Evolutionary conservation across 2,113 vertebrate genomes (phyloP), one percentile per base, ranked within the genome.

Genomic region (Paramisgurnus dabryanus): DNA sequence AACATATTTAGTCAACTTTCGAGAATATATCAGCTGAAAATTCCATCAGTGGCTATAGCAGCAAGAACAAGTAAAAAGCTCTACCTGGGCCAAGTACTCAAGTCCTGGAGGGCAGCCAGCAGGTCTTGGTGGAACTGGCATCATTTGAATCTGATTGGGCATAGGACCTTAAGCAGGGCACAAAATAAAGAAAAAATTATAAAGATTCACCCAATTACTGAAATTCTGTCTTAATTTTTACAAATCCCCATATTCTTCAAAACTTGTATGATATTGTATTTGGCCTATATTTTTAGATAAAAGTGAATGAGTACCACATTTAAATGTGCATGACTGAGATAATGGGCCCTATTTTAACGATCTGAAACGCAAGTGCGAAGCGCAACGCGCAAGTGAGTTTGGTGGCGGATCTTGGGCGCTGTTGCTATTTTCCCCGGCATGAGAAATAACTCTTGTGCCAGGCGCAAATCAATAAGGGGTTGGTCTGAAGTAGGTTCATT

Each of bases 21-120:
- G 4, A 75, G 6, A 61, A 75, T 45, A 82, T 76, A 58, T 7
- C 1, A 78, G 17, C 6, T 6, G 4, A 6, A 5, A 34, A 18
- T 78, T 81, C 76, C 64, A 55, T 34, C 58, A 17, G 2, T 12
- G 60, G 7, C 22, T n/a, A 7, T 3, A 55, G 8, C 55, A 40
- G 5, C 9, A 57, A 17, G 57, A 15, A 55, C 7, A 47, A 3
- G 10, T 45, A 27, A 45, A 10, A 61, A 63, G 12, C 63, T 72
- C 64, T 66, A 88, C 87, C 85, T 86, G 86, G 3, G 73, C 78
- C 68, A 89, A 75, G 65, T 90, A 90, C 69, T 90, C 88, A 15
- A 90, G 87, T 45, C 88, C 89, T 3, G 85, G 84, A 6, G 89
- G 89, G 70, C 87, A 90, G 72, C 81, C 81, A 0, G n/a, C 10